Base-by-base conservation (phyloP, 2,113 vertebrate species). In the Tonatia bakeri region DNA sequence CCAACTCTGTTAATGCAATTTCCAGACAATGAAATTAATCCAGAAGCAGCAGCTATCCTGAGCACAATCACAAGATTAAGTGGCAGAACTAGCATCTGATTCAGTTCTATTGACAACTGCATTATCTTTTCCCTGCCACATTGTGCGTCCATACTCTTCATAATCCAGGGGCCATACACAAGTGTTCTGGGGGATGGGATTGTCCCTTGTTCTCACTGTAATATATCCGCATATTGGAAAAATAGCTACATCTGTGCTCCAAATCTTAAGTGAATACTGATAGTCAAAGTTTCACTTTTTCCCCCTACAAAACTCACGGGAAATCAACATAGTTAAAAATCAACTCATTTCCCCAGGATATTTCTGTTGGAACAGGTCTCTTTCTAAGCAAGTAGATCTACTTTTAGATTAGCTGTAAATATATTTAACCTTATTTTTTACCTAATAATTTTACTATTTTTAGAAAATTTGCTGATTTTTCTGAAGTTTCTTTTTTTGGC, bases 331-430 rank as follows among this genome's bases (percentile, higher is more conserved):
- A 96, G 84, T 89, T 98, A 95, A 94, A 82, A 95, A 97, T 83
- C 89, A 86, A n/a, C 73, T 96, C 85, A 31, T 95, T 84, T 82
- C 94, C 96, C 67, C 28, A 97, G 97, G 96, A 90, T 80, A 90
- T 96, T 96, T 96, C 89, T 95, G 83, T 97, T 97, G 38, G 1
- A 97, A 96, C 87, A 97, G 85, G 92, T 97, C 84, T 87, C 72
- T 96, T 96, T 77, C 93, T 96, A 94, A 96, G 94, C 84, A 96
- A 82, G 86, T 85, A 90, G 45, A 80, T 97, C 93, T 97, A 97
- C 92, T 97, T 98, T 97, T 96, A 97, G 94, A 97, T 96, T 94
- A 96, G 64, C 77, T 89, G 81, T 96, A 97, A 98, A 98, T 97
- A 97, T 4, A 94, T 94, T 96, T 97, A 95, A 98, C 95, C 85